Evolutionary conservation across 2,888 invertebrate genomes (phyloP), one percentile per base, ranked within the genome.

Genomic region (Caenorhabditis sp.): DNA sequence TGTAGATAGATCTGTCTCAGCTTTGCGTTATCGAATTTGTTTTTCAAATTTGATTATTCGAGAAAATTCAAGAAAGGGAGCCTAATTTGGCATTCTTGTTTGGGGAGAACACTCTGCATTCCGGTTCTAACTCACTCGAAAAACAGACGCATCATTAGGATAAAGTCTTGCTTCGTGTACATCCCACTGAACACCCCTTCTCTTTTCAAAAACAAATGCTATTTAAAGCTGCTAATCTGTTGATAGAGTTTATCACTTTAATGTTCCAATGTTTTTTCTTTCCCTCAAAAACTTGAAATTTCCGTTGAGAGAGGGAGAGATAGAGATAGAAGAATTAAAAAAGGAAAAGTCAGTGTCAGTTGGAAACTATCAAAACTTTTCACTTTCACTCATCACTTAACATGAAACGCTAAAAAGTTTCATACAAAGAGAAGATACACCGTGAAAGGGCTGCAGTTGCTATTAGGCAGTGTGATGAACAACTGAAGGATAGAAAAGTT

Each of bases 51-150:
- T 47, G 28, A 44, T 61, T 61, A 61, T 61, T 47, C 44, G 8
- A 61, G 26, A 60, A 20, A 24, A 40, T 35, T 60, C 24, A 9
- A 24, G 24, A 1, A 44, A 1, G 40, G 24, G 55, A 26, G 24
- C 56, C 70, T 62, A 62, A 71, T 71, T 71, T 55, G 40, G 37
- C 55, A 62, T 71, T 71, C 62, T 71, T 71, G 71, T 71, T 71
- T 62, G 32, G 5, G 37, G 32, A 32, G 40, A 69, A 44, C 44
- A 37, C 55, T 71, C 32, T 53, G 18, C 22, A 15, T 50, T 20
- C 58, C 15, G 55, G 18, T 47, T 24, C 13, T 8, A 40, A 53
- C 47, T 44, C 56, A 18, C 44, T 35, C 18, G 62, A 56, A 55
- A 62, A 62, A 55, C 53, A 62, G 62, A 35, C 61, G 70, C 70